phyloP scores from a whole-genome alignment of 2,888 invertebrate species.

The Xylocampa areola region DNA sequence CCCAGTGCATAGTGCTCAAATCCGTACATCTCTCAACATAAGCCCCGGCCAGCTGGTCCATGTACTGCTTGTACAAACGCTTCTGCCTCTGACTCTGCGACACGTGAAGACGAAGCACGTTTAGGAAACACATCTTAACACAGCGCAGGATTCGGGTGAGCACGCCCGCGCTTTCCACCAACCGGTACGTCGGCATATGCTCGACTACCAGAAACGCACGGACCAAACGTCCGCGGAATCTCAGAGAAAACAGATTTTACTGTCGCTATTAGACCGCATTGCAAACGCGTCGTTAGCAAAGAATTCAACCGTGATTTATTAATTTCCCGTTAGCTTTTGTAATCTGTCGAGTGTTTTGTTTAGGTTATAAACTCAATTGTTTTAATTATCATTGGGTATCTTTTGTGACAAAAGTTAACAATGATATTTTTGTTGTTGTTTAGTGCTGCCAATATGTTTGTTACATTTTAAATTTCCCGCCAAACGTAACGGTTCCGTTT shows the following conservation, averaged over 20 bases:
- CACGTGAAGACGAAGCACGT: conserved; percentile 88
- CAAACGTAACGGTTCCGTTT: conserved; percentile 57
- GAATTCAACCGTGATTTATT: conserved; percentile 72
- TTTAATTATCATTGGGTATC: conserved; percentile 75
- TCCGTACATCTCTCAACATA: conserved; percentile 84
- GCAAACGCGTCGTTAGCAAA: conserved; percentile 70
- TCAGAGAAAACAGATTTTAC: conserved; percentile 78
- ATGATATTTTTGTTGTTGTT: conserved; percentile 67
- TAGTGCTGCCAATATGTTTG: conserved; percentile 18
- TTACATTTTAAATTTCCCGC: conserved; percentile 64
- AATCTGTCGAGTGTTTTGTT: conserved; percentile 28
- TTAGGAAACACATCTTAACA: conserved; percentile 89
- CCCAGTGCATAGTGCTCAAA: conserved; percentile 74
- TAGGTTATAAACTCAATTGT: conserved; percentile 28
- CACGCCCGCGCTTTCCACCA: conserved; percentile 71
- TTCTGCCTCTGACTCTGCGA: conserved; percentile 87
- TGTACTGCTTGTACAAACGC: conserved; percentile 86
- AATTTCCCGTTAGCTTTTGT: conserved; percentile 65
- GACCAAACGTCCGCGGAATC: conserved; percentile 68
- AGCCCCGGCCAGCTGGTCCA: conserved; percentile 85
- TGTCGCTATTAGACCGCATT: conserved; percentile 70
- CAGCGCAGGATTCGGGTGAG: conserved; percentile 64
- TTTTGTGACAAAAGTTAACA: conserved; percentile 82
- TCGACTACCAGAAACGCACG: conserved; percentile 66
- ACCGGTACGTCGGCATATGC: conserved; percentile 79